These are phyloP conservation scores for Spongilla lacustris DNA, from an alignment of 37 sponge, comb jelly and placozoan species.

Conservation along the genomic window DNA sequence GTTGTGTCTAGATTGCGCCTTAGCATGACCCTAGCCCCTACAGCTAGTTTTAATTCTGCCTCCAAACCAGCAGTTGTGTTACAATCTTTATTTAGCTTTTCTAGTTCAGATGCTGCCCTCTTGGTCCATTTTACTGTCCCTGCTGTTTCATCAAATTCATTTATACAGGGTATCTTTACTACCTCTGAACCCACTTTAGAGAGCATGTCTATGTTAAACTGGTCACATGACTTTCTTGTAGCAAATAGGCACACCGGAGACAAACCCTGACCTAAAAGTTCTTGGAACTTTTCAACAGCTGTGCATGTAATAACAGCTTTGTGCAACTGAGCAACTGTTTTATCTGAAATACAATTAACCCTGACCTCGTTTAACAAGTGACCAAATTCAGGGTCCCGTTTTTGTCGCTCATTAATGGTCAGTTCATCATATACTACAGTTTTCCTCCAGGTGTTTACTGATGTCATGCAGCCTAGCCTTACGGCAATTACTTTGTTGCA, in stretches of 20 bases:
- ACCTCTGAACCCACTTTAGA: neutral
- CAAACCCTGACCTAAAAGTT: constrained; percentile 16
- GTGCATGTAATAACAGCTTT: constrained; percentile 7
- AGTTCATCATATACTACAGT: constrained; percentile 62
- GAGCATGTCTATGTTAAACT: constrained; percentile 46
- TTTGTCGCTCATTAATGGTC: constrained; percentile 76
- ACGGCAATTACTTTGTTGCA: constrained; percentile 12
- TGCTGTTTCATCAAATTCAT: constrained; percentile 63
- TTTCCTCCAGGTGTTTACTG: constrained; percentile 55
- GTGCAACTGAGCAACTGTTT: neutral
- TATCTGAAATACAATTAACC: neutral
- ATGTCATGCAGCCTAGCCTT: constrained; percentile 31
- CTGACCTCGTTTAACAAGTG: constrained; percentile 30
- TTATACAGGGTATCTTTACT: constrained; percentile 23
- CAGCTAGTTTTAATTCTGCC: constrained; percentile 36
- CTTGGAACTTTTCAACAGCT: constrained; percentile 25
- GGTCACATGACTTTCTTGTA: constrained; percentile 18
- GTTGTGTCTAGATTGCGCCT: constrained; percentile 59
- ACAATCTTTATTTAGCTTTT: constrained; percentile 69
- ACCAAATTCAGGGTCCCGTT: constrained; percentile 21
- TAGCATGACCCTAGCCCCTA: constrained; percentile 74
- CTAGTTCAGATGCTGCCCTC: constrained; percentile 36
- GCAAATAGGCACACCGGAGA: constrained; percentile 68
- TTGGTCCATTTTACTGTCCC: constrained; percentile 52
- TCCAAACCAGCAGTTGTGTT: constrained; percentile 71